Base-by-base conservation (phyloP, 1,140 invertebrate genomes). In the Meloidogyne chitwoodi region DNA sequence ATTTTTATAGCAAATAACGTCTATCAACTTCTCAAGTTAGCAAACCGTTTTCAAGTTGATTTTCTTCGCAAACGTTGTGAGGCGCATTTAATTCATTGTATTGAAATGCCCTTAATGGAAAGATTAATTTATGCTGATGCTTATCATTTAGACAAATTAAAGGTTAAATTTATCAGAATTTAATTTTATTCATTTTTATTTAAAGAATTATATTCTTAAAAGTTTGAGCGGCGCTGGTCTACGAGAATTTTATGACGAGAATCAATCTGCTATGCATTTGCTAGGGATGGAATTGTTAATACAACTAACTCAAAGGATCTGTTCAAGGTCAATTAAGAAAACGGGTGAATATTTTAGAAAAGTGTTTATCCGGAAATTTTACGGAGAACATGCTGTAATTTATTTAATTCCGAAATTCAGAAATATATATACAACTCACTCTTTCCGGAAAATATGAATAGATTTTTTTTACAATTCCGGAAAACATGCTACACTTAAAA, bases 201-300 rank as follows among this genome's bases (percentile, higher is more conserved):
- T 26, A 41, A 41, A 73, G 71, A 73, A 73, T 63, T 63, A 27
- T 34, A 65, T 73, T 31, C 56, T 73, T 8, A 73, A 73, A 63
- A 73, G 71, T 73, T 34, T 73, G 71, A 64, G 3, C 24, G 71
- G 71, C 2, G 44, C 29, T 3, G 71, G 71, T 63, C 24, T 73
- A 64, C 41, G 71, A 61, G 71, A 73, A 34, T 73, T 73, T 31
- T 73, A 73, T 34, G 71, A 73, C 3, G 71, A 73, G 16, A 73
- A 73, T 63, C 71, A 73, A 34, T 29, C 71, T n/a, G 71, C 41
- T n/a, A 26, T 73, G 56, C 61, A 73, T 63, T 63, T 56, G 71
- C 11, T 73, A 24, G 64, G 71, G 22, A 73, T 63, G 56, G 71
- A 73, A 24, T 73, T 73, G 24, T 64, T 73, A 22, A 73, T 73